Evolutionary conservation across 2,797 vertebrate genomes (phyloP), one percentile per base, ranked within the genome.

Genomic region (Halcyon smyrnensis): DNA sequence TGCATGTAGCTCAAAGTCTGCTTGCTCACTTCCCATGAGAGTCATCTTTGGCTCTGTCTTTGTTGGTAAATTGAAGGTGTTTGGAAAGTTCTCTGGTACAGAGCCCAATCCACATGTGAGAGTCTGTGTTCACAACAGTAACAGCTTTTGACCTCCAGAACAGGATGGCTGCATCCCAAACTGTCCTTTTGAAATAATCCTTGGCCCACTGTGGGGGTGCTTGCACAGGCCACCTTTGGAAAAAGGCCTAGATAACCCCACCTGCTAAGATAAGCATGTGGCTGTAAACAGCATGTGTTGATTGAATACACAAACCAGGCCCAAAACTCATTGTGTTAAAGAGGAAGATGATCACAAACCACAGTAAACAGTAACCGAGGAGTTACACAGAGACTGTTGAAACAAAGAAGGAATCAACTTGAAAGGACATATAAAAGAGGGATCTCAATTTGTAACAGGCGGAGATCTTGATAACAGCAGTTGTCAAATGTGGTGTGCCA

Each of bases 51-150:
- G 46, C 80, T 87, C 34, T 3, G 4, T 37, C 85, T 37, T 9
- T 65, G n/a, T 13, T 59, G 80, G 74, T 94, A 92, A 94, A 92
- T 92, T 84, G 79, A 91, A 95, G 90, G 90, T 96, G 67, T 53
- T 59, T 89, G 54, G 84, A 84, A 30, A 67, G 74, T 48, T 89
- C 28, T 79, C 65, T 84, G 88, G 83, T 80, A 63, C 21, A 20
- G 54, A 92, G 74, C 63, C 62, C 73, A 91, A 84, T 6, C 24
- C 80, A 69, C 59, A 60, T 32, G 70, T 60, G 48, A 88, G 64
- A 74, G 46, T 12, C 84, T 54, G 15, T 71, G 73, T 94, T 67
- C 59, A 48, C 50, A 43, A 53, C 37, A 36, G 79, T 84, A 91
- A 88, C 39, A 39, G 32, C 39, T 93, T 46, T 73, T 87, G 59